These are phyloP conservation scores for Emmelina monodactyla DNA, from an alignment of 2,888 invertebrate genomes.

Conservation along the genomic window DNA sequence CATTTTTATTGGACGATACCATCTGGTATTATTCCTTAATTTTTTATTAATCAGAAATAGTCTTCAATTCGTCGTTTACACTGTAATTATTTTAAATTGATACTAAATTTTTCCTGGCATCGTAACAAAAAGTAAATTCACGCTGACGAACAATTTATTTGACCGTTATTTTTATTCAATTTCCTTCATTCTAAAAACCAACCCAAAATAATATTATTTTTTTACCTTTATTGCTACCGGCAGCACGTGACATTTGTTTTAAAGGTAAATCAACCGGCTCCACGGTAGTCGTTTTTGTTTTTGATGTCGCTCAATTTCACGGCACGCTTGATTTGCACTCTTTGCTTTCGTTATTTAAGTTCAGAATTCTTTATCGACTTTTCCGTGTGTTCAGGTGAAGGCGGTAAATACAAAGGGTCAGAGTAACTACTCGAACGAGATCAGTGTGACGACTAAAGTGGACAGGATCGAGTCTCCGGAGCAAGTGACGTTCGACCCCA, in stretches of 20 bases:
- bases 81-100: no score
- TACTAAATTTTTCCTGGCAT: no score
- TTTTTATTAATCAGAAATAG: no score
- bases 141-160: no score
- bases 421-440: slow-evolving; percentile 87
- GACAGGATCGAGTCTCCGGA: slow-evolving; percentile 83
- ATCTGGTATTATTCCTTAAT: no score
- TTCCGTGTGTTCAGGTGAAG: slow-evolving; percentile 69
- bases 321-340: slow-evolving; percentile 7
- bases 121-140: no score
- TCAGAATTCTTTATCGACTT: slow-evolving; percentile 6
- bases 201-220: slow-evolving; percentile 32
- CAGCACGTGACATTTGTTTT: slow-evolving; percentile 61
- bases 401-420: slow-evolving; percentile 88
- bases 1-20: no score
- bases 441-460: slow-evolving; percentile 82
- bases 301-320: slow-evolving; percentile 21
- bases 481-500: slow-evolving; percentile 84
- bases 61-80: no score
- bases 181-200: no score
- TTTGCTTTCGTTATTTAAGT: neutral
- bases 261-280: slow-evolving; percentile 48
- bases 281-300: slow-evolving; percentile 24
- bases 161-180: no score
- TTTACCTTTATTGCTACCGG: slow-evolving; percentile 54